Evolutionary conservation across 2,888 invertebrate species (phyloP).

Genomic region (Caenorhabditis panamensis): DNA sequence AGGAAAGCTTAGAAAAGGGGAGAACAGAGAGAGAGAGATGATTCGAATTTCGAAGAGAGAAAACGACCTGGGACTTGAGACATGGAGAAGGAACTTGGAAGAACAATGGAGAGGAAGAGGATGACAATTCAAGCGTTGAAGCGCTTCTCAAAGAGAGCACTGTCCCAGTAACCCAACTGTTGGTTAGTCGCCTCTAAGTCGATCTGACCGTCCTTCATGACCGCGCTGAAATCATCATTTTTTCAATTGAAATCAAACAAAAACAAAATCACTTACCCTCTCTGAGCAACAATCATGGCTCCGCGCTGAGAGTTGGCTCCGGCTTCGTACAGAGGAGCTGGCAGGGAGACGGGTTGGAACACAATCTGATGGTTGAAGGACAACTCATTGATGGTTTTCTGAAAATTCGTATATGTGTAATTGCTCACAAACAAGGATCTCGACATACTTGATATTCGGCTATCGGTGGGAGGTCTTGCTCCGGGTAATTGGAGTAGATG

Average conservation of each 20-base stretch:
- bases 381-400: conserved; percentile 49
- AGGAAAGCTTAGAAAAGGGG: too few relatives aligned
- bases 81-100: too few relatives aligned
- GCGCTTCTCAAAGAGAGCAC: too few relatives aligned
- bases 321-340: conserved; percentile 56
- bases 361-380: conserved; percentile 58
- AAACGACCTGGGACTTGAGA: too few relatives aligned
- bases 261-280: neutral
- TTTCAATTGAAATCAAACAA: neutral
- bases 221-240: neutral
- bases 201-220: neutral
- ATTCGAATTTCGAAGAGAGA: too few relatives aligned
- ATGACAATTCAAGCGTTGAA: neutral
- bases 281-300: neutral
- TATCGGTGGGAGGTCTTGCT: neutral
- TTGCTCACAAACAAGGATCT: neutral
- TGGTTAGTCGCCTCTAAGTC: conserved; percentile 6
- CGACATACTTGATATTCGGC: too few relatives aligned
- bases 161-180: neutral
- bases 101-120: neutral
- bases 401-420: neutral
- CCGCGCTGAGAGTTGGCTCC: conserved; percentile 49
- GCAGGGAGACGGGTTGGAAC: conserved; percentile 34
- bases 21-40: too few relatives aligned
- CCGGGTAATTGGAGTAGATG: conserved; percentile 10